Evolutionary conservation across 2,888 invertebrate species (phyloP), one percentile per base, ranked within the genome.

Genomic region (Hydrotaea cyrtoneurina): DNA sequence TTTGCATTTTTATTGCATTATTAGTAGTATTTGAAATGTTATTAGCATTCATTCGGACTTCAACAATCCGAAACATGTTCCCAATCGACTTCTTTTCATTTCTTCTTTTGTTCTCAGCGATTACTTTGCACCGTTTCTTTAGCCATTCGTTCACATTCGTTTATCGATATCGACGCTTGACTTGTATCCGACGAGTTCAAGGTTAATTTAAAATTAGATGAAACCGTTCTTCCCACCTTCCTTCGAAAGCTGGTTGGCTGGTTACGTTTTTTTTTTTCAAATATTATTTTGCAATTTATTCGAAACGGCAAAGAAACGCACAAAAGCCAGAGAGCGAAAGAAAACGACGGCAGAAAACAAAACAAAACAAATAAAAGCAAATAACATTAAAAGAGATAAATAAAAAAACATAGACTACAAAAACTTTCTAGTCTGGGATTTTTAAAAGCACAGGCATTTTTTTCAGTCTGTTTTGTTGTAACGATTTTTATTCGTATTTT

Each of bases 141-240:
- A 31, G 2, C 31, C 3, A 2, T 31, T 31, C 10, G 39, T 10
- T 39, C 39, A 39, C 39, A 10, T 82, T 78, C 46, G 17, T 57
- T 36, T 57, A n/a, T n/a, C n/a, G n/a, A 23, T 81, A 21, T 50
- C 5, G 39, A n/a, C n/a, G 13, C 4, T 62, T 46, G 55, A 72
- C 26, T 81, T 77, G 39, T 21, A 26, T n/a, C n/a, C 13, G 62
- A 23, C 21, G 73, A 82, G 77, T 82, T 82, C 82, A 82, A 82
- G 82, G 82, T 64, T 46, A 78, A 7, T 19, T 0, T 26, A 26
- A 50, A 50, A 2, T 15, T 2, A n/a, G 13, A 50, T 2, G 50
- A 50, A 50, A 50, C 7, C 13, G 13, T 50, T 50, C n/a, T 39
- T 39, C 50, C 15, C 50, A 50, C 3, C 31, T 31, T 4, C 31